Evolutionary conservation across 2,888 invertebrate species (phyloP).

Genomic region (Macaria notata): DNA sequence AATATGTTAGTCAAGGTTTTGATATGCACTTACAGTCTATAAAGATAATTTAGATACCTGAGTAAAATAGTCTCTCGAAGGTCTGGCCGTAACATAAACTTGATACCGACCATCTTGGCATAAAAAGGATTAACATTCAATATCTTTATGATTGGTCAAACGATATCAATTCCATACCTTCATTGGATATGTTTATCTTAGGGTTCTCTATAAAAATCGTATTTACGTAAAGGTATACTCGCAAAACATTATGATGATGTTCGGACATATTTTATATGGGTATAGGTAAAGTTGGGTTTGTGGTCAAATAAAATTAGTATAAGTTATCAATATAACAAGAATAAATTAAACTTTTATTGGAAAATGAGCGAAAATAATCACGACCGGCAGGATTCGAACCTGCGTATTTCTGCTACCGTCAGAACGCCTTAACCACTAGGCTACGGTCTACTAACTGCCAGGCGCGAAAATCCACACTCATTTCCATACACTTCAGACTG

Average conservation of each 20-base stretch:
- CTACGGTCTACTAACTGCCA: no score
- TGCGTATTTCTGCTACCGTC: no score
- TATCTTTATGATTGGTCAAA: slow-evolving; percentile 7
- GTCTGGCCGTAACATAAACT: background rate
- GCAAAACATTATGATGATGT: background rate
- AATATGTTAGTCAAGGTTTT: background rate
- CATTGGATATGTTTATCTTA: background rate
- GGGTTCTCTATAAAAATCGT: slow-evolving; percentile 2
- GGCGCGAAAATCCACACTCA: no score
- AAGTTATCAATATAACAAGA: background rate
- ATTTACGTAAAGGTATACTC: background rate
- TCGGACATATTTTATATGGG: background rate
- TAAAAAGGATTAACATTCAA: slow-evolving; percentile 6
- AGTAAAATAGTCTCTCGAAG: slow-evolving; percentile 1
- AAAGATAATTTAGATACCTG: background rate
- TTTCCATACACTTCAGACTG: no score
- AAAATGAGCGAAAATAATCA: no score
- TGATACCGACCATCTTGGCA: background rate
- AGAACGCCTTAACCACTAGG: no score
- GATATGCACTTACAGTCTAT: background rate
- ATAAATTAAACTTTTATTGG: no score
- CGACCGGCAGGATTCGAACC: no score
- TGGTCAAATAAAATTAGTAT: background rate
- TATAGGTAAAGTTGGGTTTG: background rate
- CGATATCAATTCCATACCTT: slow-evolving; percentile 2